phyloP scores from a whole-genome alignment of 2,888 invertebrate species.

The Zeuzera pyrina region DNA sequence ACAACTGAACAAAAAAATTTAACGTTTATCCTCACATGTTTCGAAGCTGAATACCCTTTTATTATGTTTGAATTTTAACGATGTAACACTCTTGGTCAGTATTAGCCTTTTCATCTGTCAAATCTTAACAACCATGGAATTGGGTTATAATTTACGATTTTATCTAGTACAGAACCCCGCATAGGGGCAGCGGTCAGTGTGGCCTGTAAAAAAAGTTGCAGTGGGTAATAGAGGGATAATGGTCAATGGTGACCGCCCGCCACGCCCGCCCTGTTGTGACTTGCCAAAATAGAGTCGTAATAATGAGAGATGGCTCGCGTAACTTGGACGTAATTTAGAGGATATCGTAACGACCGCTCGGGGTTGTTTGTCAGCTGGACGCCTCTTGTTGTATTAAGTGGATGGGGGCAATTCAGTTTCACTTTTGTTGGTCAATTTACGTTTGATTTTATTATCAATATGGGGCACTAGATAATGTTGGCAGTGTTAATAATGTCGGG shows the following conservation, averaged over 20 bases:
- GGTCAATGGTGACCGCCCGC: conserved; percentile 45
- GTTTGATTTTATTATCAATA: conserved; percentile 41
- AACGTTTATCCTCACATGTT: conserved; percentile 52
- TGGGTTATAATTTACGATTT: conserved; percentile 73
- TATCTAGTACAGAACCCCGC: conserved; percentile 59
- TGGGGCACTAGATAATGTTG: conserved; percentile 39
- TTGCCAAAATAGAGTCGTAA: conserved; percentile 70
- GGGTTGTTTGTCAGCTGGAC: conserved; percentile 48
- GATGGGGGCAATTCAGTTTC: conserved; percentile 53
- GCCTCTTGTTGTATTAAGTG: conserved; percentile 37
- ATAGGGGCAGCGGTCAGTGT: conserved; percentile 65
- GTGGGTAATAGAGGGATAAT: conserved; percentile 47
- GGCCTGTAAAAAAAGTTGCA: conserved; percentile 53
- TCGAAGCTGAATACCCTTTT: conserved; percentile 44
- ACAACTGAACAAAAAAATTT: conserved; percentile 13
- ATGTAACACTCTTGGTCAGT: conserved; percentile 47
- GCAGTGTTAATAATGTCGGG: conserved; percentile 35
- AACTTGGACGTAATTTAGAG: conserved; percentile 61
- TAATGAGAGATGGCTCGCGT: conserved; percentile 65
- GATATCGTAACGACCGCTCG: conserved; percentile 47
- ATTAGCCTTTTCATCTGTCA: conserved; percentile 71
- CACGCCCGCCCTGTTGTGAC: conserved; percentile 63
- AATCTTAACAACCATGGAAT: conserved; percentile 66
- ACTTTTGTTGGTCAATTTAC: conserved; percentile 61
- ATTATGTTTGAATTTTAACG: conserved; percentile 63